These are phyloP conservation scores for Larimichthys crocea DNA, from an alignment of 2,113 vertebrate genomes.

Conservation along the genomic window DNA sequence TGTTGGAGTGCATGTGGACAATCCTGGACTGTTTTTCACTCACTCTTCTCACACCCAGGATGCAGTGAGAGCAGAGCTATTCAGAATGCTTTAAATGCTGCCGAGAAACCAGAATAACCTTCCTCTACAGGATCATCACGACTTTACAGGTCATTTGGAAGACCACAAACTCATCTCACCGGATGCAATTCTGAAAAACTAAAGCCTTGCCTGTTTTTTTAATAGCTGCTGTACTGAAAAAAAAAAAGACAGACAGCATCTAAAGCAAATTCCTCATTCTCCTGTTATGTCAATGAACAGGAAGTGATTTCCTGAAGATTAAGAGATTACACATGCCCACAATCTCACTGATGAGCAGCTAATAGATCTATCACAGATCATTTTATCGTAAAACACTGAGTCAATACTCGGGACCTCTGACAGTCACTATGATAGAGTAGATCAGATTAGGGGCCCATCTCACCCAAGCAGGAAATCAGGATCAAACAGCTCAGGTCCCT, in stretches of 20 bases:
- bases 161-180: not conserved
- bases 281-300: conserved; percentile 30
- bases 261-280: conserved; percentile 16
- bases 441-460: conserved; percentile 58
- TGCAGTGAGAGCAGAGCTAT: not conserved
- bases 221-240: not conserved
- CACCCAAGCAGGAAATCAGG: conserved; percentile 59
- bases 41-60: not conserved
- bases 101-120: not conserved
- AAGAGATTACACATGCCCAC: conserved; percentile 60
- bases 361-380: conserved; percentile 55
- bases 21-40: conserved; percentile 1
- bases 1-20: conserved; percentile 20
- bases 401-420: conserved; percentile 21
- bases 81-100: not conserved
- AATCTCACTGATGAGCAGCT: conserved; percentile 64
- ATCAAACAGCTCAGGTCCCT: conserved; percentile 52
- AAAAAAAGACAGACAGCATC: conserved; percentile 7
- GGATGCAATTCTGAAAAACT: not conserved
- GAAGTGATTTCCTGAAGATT: conserved; percentile 66
- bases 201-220: not conserved
- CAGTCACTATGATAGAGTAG: conserved; percentile 45
- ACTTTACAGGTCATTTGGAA: not conserved
- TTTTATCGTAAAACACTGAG: conserved; percentile 40
- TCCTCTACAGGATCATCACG: not conserved